Base-by-base conservation (phyloP, 1,140 invertebrate species). In the Caenorhabditis briggsae region DNA sequence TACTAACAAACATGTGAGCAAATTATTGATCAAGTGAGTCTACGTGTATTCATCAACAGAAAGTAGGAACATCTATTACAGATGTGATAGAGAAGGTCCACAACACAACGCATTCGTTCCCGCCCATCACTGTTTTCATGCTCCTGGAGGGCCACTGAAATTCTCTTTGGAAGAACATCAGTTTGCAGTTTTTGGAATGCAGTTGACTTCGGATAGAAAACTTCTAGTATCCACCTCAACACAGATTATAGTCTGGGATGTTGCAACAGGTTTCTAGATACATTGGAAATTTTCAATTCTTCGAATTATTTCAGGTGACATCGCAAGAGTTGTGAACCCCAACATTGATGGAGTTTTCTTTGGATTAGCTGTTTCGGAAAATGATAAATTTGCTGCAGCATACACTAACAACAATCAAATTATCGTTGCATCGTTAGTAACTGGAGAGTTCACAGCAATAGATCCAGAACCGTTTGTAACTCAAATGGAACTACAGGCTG, bases 141-240 rank as follows among this genome's bases (percentile, higher is more conserved):
- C 65, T 41, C 65, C 20, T 18, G 33, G 33, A 43, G 33, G 33
- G 0, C 97, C 97, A 0, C 93, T 99, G 0, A 98, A 98, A 95
- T 98, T 98, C 92, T 98, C 97, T 0, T 92, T 99, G 56, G 97
- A 99, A 94, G 88, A 89, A 2, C 97, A 99, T 93, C 96, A 97
- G 90, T 99, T 98, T 93, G 97, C 97, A 0, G 96, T 98, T 0
- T 98, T 98, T 93, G 97, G 96, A 14, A 97, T 98, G 89, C 95
- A 95, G 64, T 93, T 98, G 12, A 98, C 96, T 0, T 95, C 96
- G 0, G 97, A 98, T 93, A 96, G 95, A 85, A 95, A 96, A 65
- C 97, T 97, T 93, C 95, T 99, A 61, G 96, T 98, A 0, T 97
- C 97, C 8, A 96, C 98, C 90, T 98, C 97, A 2, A 99, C 61